These are phyloP conservation scores for Hermatobates lingyangjiaoensis DNA, from an alignment of 1,140 invertebrate genomes.

Conservation along the genomic window DNA sequence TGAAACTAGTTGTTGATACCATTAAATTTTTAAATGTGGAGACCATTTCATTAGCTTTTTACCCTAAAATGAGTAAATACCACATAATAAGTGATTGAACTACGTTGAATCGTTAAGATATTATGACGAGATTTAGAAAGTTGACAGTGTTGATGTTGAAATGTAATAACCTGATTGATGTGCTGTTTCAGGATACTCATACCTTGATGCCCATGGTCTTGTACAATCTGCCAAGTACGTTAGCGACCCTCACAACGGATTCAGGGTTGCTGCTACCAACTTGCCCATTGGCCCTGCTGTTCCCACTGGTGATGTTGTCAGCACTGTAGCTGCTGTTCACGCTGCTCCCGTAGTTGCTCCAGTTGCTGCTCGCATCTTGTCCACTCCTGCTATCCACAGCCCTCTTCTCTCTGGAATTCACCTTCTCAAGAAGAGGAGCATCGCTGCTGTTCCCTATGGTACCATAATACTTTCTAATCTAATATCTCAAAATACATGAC, in stretches of 20 bases:
- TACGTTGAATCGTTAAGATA: too few species aligned
- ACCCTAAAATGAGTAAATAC: too few species aligned
- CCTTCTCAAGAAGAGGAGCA: conserved; percentile 1
- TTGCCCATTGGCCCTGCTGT: conserved; percentile 21
- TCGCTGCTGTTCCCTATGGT: not conserved
- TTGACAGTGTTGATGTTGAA: too few species aligned
- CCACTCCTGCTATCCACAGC: conserved; percentile 31
- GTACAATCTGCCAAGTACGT: conserved; percentile 44
- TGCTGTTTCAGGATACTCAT: conserved; percentile 30
- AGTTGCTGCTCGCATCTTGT: too few species aligned
- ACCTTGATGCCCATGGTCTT: conserved; percentile 45
- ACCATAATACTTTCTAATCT: not conserved
- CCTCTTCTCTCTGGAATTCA: not conserved
- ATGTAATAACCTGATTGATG: too few species aligned
- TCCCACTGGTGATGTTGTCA: conserved; percentile 32
- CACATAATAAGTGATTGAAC: too few species aligned
- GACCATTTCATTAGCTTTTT: too few species aligned
- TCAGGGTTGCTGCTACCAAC: conserved; percentile 41
- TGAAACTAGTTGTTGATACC: too few species aligned
- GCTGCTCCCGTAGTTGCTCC: conserved; percentile 28
- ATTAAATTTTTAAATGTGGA: too few species aligned
- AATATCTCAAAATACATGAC: not conserved
- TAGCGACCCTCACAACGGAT: conserved; percentile 41
- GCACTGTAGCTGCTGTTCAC: conserved; percentile 36
- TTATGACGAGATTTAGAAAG: too few species aligned